These are phyloP conservation scores for Anoura caudifer DNA, from an alignment of 2,113 vertebrate genomes.

Conservation along the genomic window DNA sequence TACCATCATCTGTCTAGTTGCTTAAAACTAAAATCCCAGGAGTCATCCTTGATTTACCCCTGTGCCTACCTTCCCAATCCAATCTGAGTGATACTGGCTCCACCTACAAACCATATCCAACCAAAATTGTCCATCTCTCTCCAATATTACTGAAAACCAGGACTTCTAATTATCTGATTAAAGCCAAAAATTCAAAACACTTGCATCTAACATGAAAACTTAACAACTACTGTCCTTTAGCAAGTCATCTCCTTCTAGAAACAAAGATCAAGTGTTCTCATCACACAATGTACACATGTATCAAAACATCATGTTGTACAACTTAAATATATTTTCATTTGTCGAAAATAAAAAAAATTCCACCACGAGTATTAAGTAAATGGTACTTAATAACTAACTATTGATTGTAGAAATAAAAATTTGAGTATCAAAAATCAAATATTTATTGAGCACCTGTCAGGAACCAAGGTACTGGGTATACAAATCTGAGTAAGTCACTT, in stretches of 20 bases:
- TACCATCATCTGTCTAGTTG: not conserved
- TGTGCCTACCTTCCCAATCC: not conserved
- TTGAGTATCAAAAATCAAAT: conserved; percentile 2
- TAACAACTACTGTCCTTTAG: not conserved
- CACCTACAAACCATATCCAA: not conserved
- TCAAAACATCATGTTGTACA: conserved; percentile 8
- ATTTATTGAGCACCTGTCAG: not conserved
- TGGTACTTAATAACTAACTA: not conserved
- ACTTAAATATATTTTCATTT: not conserved
- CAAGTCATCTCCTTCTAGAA: conserved; percentile 11
- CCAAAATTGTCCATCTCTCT: not conserved
- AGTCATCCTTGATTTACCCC: not conserved
- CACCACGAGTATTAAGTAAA: not conserved
- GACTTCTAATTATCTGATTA: conserved; percentile 12
- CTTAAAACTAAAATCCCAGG: not conserved
- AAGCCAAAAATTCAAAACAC: conserved; percentile 25
- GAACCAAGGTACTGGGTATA: not conserved
- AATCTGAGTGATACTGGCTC: not conserved
- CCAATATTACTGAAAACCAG: not conserved
- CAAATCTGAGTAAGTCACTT: conserved; percentile 2
- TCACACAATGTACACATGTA: not conserved
- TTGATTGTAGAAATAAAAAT: conserved; percentile 11
- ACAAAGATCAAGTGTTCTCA: not conserved
- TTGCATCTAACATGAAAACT: not conserved
- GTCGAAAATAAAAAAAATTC: not conserved